phyloP scores from a whole-genome alignment of 2,888 invertebrate species.

The Chrysodeixis includens region DNA sequence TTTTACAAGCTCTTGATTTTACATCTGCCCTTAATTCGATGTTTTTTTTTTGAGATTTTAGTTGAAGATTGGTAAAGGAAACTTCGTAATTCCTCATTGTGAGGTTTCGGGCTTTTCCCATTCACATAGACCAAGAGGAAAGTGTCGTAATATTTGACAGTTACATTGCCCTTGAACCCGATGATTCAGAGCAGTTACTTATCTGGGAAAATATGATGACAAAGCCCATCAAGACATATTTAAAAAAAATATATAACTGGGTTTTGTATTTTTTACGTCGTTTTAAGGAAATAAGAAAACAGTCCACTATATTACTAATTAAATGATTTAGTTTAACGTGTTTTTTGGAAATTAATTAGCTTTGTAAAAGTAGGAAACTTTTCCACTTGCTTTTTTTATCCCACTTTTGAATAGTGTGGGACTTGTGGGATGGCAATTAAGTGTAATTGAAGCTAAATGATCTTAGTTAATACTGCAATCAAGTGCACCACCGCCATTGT shows the following conservation, averaged over 20 bases:
- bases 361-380: not conserved
- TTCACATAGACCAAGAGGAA: not conserved
- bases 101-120: not conserved
- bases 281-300: too few species aligned
- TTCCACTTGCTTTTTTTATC: too few species aligned
- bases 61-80: not conserved
- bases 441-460: too few species aligned
- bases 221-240: not conserved
- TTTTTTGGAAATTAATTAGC: not conserved
- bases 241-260: not conserved
- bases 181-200: not conserved
- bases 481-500: not conserved
- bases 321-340: not conserved
- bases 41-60: not conserved
- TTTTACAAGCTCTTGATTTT: not conserved
- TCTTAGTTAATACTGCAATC: not conserved
- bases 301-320: too few species aligned
- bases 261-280: not conserved
- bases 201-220: not conserved
- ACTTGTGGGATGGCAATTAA: too few species aligned
- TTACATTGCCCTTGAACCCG: not conserved
- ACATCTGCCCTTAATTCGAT: not conserved
- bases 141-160: not conserved
- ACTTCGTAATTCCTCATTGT: not conserved
- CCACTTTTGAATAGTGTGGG: too few species aligned